Evolutionary conservation across 2,888 invertebrate genomes (phyloP).

Genomic region (Drosophila mercatorum): DNA sequence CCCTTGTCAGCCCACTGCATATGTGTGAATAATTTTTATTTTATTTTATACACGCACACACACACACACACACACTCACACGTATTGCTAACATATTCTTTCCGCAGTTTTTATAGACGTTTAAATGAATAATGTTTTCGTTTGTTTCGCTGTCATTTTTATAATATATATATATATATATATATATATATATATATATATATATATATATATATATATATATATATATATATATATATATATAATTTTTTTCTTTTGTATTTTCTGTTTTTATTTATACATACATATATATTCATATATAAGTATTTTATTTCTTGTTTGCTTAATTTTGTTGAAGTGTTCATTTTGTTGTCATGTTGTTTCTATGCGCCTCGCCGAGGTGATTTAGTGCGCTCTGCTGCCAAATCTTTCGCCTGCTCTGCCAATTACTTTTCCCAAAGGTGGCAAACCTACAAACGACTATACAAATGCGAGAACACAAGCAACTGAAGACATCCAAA

Average conservation of each 20-base stretch:
- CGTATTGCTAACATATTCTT: constrained; percentile 52
- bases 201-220: constrained; percentile 4
- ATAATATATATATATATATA: constrained; percentile 11
- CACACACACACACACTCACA: background rate
- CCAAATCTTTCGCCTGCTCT: constrained; percentile 65
- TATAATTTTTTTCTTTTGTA: constrained; percentile 14
- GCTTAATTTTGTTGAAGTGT: constrained; percentile 73
- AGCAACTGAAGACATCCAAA: background rate
- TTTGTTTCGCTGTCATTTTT: constrained; percentile 65
- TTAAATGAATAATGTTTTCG: constrained; percentile 79
- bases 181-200: too few relatives aligned
- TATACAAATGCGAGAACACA: constrained; percentile 20
- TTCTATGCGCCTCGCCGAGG: constrained; percentile 68
- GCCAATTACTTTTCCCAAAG: constrained; percentile 25
- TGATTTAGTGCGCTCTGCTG: constrained; percentile 76
- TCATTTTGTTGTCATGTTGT: constrained; percentile 81
- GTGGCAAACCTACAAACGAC: constrained; percentile 17
- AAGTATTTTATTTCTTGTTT: constrained; percentile 57
- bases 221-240: too few relatives aligned
- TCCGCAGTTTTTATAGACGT: constrained; percentile 74
- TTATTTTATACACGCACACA: constrained; percentile 33
- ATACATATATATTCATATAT: background rate
- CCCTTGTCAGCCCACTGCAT: constrained; percentile 61
- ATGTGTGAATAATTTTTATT: constrained; percentile 54
- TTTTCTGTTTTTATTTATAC: constrained; percentile 25